Conservation (phyloP, 2,888 invertebrate genomes). For the Heliconius ethilla region DNA sequence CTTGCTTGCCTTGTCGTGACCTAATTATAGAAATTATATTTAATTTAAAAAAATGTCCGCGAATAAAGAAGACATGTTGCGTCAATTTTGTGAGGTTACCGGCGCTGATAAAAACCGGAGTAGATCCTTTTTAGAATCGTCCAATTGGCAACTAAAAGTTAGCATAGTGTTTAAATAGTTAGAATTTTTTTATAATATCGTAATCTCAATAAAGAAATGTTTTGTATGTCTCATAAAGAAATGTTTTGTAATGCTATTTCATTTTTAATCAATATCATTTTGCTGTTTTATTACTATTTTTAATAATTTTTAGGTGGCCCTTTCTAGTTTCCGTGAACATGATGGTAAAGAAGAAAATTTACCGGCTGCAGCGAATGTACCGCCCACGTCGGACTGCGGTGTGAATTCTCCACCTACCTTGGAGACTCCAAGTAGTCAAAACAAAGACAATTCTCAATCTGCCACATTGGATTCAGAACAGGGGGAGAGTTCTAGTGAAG, state of each 20-base stretch:
- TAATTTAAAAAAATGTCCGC: conserved; percentile 60
- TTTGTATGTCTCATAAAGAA: conserved; percentile 6
- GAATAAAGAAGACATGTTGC: conserved; percentile 82
- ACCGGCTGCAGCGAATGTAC: conserved; percentile 57
- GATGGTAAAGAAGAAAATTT: conserved; percentile 82
- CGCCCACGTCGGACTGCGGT: conserved; percentile 68
- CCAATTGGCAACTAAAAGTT: conserved; percentile 95
- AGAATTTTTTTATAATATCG: neutral
- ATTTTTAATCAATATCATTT: neutral
- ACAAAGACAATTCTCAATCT: conserved; percentile 78
- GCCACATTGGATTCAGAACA: conserved; percentile 83
- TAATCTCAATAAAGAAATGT: neutral
- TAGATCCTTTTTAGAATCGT: conserved; percentile 93
- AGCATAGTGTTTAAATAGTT: conserved; percentile 52
- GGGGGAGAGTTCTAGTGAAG: conserved; percentile 82
- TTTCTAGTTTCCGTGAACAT: conserved; percentile 90
- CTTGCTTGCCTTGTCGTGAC: neutral
- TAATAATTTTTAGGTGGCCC: conserved; percentile 84
- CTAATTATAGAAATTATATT: conserved; percentile 15
- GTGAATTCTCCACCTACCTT: conserved; percentile 71
- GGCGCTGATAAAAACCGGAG: conserved; percentile 91
- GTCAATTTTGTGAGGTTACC: conserved; percentile 93
- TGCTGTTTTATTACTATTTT: conserved; percentile 14
- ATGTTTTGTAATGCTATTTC: neutral
- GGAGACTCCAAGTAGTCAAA: conserved; percentile 62